A percentile compares a stretch with the other conserved stretches of the same genome.
These are phyloP conservation scores for Heliconius congener DNA, from an alignment of 1,140 invertebrate genomes.

Conservation along the genomic window DNA sequence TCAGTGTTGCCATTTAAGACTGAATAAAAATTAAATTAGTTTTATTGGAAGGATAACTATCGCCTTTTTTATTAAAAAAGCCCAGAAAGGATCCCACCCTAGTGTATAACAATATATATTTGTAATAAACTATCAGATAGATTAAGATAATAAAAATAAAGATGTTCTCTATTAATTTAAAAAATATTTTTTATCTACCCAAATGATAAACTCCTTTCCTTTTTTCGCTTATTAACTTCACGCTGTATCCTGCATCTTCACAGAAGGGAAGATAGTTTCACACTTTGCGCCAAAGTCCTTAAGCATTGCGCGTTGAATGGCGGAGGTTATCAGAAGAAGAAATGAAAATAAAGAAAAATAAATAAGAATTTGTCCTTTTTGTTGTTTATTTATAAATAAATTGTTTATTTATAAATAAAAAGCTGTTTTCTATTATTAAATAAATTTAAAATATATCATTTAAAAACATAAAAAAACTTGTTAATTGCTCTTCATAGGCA, in stretches of 20 bases:
- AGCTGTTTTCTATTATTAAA: neutral
- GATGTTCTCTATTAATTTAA: slow-evolving; percentile 55
- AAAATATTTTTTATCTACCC: slow-evolving; percentile 7
- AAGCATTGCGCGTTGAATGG: too few species aligned
- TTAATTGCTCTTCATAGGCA: too few species aligned
- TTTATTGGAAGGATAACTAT: slow-evolving; percentile 40
- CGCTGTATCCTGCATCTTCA: too few species aligned
- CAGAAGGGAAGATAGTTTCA: too few species aligned
- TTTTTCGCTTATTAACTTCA: neutral
- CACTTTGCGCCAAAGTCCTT: too few species aligned
- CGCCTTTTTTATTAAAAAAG: slow-evolving; percentile 44
- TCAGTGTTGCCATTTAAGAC: slow-evolving; percentile 75
- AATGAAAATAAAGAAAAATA: too few species aligned
- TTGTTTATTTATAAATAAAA: neutral
- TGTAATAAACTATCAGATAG: slow-evolving; percentile 56
- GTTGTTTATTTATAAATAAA: too few species aligned
- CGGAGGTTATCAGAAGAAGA: too few species aligned
- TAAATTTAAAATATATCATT: too few species aligned
- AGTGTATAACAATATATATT: slow-evolving; percentile 52
- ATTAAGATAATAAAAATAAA: slow-evolving; percentile 62
- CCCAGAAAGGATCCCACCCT: slow-evolving; percentile 68
- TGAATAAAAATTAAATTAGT: slow-evolving; percentile 62
- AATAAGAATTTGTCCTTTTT: too few species aligned
- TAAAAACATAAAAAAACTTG: neutral
- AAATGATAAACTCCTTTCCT: neutral